Evolutionary conservation across 2,797 vertebrate species (phyloP).

Genomic region (Gallinago stenura): DNA sequence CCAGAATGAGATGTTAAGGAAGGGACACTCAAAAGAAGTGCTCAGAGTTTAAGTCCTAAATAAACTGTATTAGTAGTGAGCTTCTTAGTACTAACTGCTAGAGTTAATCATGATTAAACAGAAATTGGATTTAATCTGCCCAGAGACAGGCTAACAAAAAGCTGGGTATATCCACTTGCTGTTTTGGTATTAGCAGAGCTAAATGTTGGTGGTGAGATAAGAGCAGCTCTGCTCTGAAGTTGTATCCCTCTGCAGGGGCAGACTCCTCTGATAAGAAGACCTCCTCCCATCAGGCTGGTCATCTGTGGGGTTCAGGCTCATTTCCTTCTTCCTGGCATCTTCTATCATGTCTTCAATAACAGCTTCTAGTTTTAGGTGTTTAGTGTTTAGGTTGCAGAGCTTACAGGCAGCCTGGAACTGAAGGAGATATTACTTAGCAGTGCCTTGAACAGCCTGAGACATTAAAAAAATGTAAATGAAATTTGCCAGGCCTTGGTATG

Average conservation of each 20-base stretch:
- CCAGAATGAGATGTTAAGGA: not conserved
- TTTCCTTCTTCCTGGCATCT: not conserved
- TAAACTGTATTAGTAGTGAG: not conserved
- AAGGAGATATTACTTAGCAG: not conserved
- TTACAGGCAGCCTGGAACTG: not conserved
- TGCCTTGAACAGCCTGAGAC: not conserved
- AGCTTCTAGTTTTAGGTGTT: not conserved
- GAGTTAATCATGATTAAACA: not conserved
- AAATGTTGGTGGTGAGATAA: not conserved
- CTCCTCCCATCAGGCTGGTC: accelerated
- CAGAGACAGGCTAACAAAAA: not conserved
- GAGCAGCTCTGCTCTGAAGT: not conserved
- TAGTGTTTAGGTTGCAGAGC: no score
- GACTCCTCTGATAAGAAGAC: not conserved
- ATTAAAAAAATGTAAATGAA: not conserved
- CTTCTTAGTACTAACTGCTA: not conserved
- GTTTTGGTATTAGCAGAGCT: not conserved
- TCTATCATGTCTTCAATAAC: not conserved
- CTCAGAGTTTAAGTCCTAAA: not conserved
- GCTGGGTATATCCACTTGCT: not conserved
- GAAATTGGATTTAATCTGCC: not conserved
- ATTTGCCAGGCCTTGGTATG: not conserved
- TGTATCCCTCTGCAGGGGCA: accelerated
- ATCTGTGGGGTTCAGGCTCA: not conserved
- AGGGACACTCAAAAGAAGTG: not conserved